Conservation (phyloP, 2,888 invertebrate genomes). For the Epistrophe eligans region DNA sequence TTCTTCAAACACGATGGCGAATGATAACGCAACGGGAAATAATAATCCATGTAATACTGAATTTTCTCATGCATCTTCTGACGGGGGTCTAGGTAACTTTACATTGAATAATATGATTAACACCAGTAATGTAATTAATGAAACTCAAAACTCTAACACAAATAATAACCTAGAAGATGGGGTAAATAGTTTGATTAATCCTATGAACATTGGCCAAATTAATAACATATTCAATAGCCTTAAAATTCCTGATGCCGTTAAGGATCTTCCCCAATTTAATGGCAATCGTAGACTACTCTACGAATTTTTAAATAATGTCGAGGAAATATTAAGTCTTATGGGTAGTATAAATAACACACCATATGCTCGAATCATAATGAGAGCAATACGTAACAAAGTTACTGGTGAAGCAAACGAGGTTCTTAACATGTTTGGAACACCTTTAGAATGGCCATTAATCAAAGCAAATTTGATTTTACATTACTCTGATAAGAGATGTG, state of each 20-base stretch:
- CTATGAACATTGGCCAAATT: neutral
- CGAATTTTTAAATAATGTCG: slow-evolving; percentile 17
- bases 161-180: neutral
- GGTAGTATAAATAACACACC: neutral
- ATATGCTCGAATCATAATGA: slow-evolving; percentile 25
- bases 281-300: slow-evolving; percentile 8
- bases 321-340: slow-evolving; percentile 5
- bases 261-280: slow-evolving; percentile 23
- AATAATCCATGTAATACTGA: neutral
- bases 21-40: neutral
- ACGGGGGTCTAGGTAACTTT: neutral
- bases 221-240: neutral
- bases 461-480: too few relatives aligned
- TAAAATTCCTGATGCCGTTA: slow-evolving; percentile 23
- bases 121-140: neutral
- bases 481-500: too few relatives aligned
- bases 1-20: neutral
- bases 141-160: neutral
- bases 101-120: neutral
- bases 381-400: slow-evolving; percentile 13
- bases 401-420: slow-evolving; percentile 22
- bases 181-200: neutral
- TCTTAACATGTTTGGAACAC: slow-evolving; percentile 31
- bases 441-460: too few relatives aligned
- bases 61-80: neutral